A percentile compares a stretch with the other conserved stretches of the same genome.
Evolutionary conservation across 2,113 vertebrate genomes (phyloP).

Genomic region (Gila orcuttii): DNA sequence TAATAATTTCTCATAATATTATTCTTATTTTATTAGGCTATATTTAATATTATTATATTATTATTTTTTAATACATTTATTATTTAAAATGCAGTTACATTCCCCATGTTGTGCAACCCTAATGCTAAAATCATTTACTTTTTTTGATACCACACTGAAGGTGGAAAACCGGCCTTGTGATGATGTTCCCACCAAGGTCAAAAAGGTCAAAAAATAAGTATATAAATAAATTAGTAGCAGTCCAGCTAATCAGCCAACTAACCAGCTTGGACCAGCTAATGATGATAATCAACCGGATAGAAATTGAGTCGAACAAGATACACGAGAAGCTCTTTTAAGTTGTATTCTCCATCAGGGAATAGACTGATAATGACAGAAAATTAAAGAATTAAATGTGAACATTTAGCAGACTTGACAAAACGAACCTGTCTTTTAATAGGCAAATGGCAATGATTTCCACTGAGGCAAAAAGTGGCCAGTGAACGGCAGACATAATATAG

Average conservation of each 20-base stretch:
- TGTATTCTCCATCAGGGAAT: not conserved
- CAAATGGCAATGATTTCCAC: conserved; percentile 1
- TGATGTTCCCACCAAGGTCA: not conserved
- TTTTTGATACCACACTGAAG: not conserved
- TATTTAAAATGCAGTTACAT: too few species aligned
- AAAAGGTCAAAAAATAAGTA: not conserved
- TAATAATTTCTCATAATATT: too few species aligned
- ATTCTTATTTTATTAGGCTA: too few species aligned
- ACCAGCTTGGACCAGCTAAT: not conserved
- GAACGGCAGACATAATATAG: conserved; percentile 28
- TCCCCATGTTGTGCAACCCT: not conserved
- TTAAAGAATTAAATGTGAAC: conserved; percentile 4
- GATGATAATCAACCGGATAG: not conserved
- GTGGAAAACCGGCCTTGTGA: not conserved
- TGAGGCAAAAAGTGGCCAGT: conserved; percentile 1
- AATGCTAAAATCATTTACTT: not conserved
- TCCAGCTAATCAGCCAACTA: not conserved
- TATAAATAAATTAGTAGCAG: not conserved
- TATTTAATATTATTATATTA: too few species aligned
- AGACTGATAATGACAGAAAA: conserved; percentile 27
- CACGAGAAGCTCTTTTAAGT: not conserved
- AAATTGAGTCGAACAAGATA: not conserved
- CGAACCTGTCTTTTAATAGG: conserved; percentile 32
- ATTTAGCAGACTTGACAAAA: conserved; percentile 23
- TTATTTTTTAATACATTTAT: too few species aligned